Evolutionary conservation across 2,888 invertebrate genomes (phyloP).

Genomic region (Sabellastarte sp.): DNA sequence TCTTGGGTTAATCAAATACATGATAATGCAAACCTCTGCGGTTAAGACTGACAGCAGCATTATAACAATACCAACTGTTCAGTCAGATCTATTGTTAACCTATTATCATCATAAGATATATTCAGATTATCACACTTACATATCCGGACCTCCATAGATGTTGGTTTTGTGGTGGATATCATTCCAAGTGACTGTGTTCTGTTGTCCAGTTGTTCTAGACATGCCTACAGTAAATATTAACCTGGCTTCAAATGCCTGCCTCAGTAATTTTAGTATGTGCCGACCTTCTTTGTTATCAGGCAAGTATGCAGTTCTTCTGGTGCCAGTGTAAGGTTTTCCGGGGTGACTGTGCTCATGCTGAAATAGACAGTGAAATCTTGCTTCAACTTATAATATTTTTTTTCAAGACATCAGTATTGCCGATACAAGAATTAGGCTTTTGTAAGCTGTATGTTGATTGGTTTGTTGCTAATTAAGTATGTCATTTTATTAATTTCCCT

Average conservation of each 20-base stretch:
- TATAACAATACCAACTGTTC: no score
- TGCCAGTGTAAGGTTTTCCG: constrained; percentile 37
- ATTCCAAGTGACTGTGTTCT: constrained; percentile 45
- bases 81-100: no score
- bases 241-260: constrained; percentile 41
- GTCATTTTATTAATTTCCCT: no score
- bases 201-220: constrained; percentile 41
- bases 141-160: constrained; percentile 36
- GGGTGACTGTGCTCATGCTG: constrained; percentile 43
- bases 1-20: no score
- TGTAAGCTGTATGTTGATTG: no score
- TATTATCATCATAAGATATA: no score
- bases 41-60: no score
- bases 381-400: no score
- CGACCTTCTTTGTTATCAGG: constrained; percentile 42
- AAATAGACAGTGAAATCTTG: not conserved
- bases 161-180: constrained; percentile 53
- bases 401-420: no score
- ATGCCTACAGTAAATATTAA: constrained; percentile 46
- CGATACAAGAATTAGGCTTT: no score
- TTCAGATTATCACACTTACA: constrained; percentile 31
- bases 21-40: no score
- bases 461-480: no score
- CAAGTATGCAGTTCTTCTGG: constrained; percentile 39
- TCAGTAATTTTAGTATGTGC: constrained; percentile 36